Conservation (phyloP, 2,113 vertebrate species). For the Cyanoderma ruficeps region DNA sequence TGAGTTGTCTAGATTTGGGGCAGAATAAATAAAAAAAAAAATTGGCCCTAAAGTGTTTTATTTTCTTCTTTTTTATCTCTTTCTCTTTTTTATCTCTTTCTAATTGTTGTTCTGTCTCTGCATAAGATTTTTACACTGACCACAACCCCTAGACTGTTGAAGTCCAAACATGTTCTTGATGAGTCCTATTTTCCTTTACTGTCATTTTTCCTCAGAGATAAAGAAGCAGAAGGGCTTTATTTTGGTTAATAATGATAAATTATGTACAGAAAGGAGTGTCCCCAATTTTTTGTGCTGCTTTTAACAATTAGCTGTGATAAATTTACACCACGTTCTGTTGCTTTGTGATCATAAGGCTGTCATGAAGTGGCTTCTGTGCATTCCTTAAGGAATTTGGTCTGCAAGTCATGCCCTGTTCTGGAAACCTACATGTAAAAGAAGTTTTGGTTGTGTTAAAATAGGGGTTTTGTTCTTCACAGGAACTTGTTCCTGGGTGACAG, state of each 20-base stretch:
- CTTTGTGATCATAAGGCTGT: background rate
- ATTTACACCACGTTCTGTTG: background rate
- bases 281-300: background rate
- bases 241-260: background rate
- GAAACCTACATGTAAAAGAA: background rate
- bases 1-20: background rate
- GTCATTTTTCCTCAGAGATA: background rate
- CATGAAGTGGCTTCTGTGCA: background rate
- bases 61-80: background rate
- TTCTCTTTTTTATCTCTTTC: background rate
- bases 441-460: background rate
- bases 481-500: background rate
- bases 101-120: background rate
- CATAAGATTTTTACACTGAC: background rate
- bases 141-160: background rate
- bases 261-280: background rate
- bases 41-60: background rate
- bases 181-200: background rate
- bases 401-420: background rate
- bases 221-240: background rate
- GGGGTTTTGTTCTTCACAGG: background rate
- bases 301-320: background rate
- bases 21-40: background rate
- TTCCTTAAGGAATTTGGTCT: background rate
- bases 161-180: background rate